Evolutionary conservation across 2,797 vertebrate species (phyloP).

Genomic region (Onychomys arenicola): DNA sequence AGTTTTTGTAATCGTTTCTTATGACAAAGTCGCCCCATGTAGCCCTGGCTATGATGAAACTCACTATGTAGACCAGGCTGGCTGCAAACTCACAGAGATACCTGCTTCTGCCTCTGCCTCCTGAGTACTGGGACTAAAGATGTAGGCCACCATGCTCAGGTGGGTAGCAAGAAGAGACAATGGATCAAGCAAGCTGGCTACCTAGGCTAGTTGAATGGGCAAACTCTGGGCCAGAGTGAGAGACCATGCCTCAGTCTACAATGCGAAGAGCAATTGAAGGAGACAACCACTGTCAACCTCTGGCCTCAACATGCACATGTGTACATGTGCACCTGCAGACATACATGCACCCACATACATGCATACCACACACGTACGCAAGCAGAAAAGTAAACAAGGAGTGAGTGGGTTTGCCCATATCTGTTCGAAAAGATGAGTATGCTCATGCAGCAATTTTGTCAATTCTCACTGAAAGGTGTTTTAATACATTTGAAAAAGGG

Average conservation of each 20-base stretch:
- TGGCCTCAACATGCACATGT: neutral
- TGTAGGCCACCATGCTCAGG: neutral
- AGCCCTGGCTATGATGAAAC: neutral
- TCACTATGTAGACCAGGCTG: neutral
- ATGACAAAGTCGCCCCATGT: neutral
- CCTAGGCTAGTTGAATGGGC: neutral
- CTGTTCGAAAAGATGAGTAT: slow-evolving; percentile 14
- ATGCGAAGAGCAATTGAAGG: neutral
- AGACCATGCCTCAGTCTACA: neutral
- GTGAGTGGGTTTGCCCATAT: neutral
- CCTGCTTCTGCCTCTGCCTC: neutral
- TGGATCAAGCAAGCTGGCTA: neutral
- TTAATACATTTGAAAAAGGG: slow-evolving; percentile 24
- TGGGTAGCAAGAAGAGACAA: neutral
- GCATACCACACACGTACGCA: neutral
- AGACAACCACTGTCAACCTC: neutral
- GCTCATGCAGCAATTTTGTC: neutral
- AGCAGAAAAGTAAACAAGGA: neutral
- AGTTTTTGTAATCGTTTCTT: neutral
- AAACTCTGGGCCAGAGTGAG: neutral
- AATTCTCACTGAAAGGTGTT: neutral
- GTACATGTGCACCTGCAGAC: neutral
- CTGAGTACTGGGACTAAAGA: neutral
- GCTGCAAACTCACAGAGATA: neutral
- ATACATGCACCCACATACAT: no score